A percentile compares a stretch with the other conserved stretches of the same genome.
phyloP scores from a whole-genome alignment of 2,888 invertebrate genomes.

The Apamea crenata region DNA sequence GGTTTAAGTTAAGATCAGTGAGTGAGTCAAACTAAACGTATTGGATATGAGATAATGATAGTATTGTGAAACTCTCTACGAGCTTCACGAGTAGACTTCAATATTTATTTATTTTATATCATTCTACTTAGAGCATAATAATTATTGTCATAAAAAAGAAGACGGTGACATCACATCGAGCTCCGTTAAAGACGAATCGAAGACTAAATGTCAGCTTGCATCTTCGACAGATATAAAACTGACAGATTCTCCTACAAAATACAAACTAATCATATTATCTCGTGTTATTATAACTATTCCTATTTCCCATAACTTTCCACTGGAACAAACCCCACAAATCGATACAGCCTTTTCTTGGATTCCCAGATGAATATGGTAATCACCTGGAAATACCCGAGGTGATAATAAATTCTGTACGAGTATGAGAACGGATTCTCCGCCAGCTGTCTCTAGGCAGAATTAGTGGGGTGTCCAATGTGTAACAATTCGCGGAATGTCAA shows the following conservation, averaged over 20 bases:
- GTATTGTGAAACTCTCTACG: too few species aligned
- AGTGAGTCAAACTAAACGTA: too few species aligned
- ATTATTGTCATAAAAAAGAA: neutral
- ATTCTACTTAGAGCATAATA: too few species aligned
- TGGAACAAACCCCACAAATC: constrained; percentile 5
- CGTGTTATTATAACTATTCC: neutral
- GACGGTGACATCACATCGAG: neutral
- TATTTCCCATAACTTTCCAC: neutral
- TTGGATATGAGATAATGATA: too few species aligned
- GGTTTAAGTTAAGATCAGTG: too few species aligned
- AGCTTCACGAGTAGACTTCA: too few species aligned
- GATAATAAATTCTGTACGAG: constrained; percentile 60
- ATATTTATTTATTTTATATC: too few species aligned
- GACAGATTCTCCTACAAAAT: neutral
- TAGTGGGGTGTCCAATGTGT: constrained; percentile 44
- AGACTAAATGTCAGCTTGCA: neutral
- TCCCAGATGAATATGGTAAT: constrained; percentile 61
- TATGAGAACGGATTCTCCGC: constrained; percentile 38
- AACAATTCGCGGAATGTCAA: constrained; percentile 26
- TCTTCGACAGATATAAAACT: neutral
- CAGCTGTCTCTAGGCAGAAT: constrained; percentile 44
- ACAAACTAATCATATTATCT: too few species aligned
- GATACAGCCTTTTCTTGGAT: constrained; percentile 34
- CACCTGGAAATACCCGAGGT: constrained; percentile 55
- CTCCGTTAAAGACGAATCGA: neutral